Conservation (phyloP, 2,888 invertebrate species). For the Andrena chrysosceles region DNA sequence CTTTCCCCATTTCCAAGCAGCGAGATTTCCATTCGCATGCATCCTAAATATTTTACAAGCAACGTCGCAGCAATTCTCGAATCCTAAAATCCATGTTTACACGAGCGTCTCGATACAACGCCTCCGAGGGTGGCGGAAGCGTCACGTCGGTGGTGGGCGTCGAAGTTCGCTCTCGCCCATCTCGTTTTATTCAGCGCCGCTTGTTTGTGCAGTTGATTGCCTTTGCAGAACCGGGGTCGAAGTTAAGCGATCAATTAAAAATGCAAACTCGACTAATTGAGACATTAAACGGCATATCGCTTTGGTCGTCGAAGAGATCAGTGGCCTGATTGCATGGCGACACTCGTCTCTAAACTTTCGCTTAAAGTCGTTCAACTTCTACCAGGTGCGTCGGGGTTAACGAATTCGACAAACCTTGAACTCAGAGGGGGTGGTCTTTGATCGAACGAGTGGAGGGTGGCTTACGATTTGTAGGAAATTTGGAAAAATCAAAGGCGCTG, state of each 20-base stretch:
- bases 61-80: neutral
- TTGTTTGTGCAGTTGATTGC: slow-evolving; percentile 73
- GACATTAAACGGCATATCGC: slow-evolving; percentile 67
- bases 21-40: neutral
- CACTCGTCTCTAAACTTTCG: neutral
- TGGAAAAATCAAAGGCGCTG: too few species aligned
- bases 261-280: slow-evolving; percentile 72
- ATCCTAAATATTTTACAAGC: slow-evolving; percentile 33
- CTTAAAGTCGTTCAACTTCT: neutral
- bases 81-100: slow-evolving; percentile 35
- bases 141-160: slow-evolving; percentile 14
- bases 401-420: slow-evolving; percentile 6
- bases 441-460: neutral
- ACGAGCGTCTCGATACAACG: slow-evolving; percentile 16
- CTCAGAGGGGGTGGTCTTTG: neutral
- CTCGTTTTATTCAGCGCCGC: slow-evolving; percentile 59
- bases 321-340: slow-evolving; percentile 47
- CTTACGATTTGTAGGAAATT: neutral
- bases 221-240: slow-evolving; percentile 43
- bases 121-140: neutral
- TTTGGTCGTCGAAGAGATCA: slow-evolving; percentile 33
- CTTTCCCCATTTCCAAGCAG: neutral
- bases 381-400: neutral
- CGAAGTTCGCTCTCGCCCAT: slow-evolving; percentile 43
- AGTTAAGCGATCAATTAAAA: slow-evolving; percentile 72